Evolutionary conservation across 2,888 invertebrate genomes (phyloP).

Genomic region (Cecidostiba fungosa): DNA sequence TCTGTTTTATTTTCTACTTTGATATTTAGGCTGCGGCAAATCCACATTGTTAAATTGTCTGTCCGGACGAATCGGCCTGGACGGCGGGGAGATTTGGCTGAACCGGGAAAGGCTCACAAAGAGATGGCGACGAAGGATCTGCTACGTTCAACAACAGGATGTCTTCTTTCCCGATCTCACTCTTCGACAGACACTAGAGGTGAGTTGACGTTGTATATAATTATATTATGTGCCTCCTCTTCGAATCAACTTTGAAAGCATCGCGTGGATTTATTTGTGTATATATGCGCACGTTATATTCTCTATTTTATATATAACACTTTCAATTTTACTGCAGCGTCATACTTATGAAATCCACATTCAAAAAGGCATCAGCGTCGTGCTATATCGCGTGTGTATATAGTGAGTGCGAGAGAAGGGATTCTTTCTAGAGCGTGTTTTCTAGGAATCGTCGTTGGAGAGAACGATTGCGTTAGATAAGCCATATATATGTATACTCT

Average conservation of each 20-base stretch:
- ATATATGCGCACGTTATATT: background rate
- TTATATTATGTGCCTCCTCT: too few relatives aligned
- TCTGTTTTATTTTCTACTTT: background rate
- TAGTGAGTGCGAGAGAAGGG: slow-evolving; percentile 17
- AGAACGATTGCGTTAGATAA: slow-evolving; percentile 49
- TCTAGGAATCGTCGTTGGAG: slow-evolving; percentile 49
- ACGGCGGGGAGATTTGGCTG: slow-evolving; percentile 85
- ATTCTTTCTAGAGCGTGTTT: slow-evolving; percentile 42
- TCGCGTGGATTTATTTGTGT: background rate
- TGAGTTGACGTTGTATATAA: slow-evolving; percentile 71
- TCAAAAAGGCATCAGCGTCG: background rate
- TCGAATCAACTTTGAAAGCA: background rate
- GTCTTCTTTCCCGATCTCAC: slow-evolving; percentile 91
- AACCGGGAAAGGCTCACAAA: slow-evolving; percentile 86
- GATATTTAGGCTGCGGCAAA: slow-evolving; percentile 85
- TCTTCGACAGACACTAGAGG: slow-evolving; percentile 88
- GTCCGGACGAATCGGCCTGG: slow-evolving; percentile 86
- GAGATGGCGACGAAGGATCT: slow-evolving; percentile 88
- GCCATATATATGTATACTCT: background rate
- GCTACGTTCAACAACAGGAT: slow-evolving; percentile 91
- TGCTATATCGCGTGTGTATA: too few relatives aligned
- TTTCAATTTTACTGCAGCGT: background rate
- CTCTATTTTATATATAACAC: too few relatives aligned
- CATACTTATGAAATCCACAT: slow-evolving; percentile 16
- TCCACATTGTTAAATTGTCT: slow-evolving; percentile 89